These are phyloP conservation scores for Hyla sarda DNA, from an alignment of 2,113 vertebrate genomes.

Conservation along the genomic window DNA sequence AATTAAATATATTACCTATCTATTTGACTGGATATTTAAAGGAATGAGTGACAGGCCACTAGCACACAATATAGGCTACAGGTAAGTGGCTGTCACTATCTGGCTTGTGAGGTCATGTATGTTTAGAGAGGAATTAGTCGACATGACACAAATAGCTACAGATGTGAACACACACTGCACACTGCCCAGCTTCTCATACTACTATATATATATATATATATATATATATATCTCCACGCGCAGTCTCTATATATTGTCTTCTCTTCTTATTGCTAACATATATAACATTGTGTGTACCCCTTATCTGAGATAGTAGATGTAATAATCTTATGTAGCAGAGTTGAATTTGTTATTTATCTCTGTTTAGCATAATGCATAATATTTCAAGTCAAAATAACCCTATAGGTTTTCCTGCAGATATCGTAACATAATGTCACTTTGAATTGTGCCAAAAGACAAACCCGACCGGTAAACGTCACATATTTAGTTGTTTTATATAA, in stretches of 20 bases:
- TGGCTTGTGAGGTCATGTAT: constrained; percentile 15
- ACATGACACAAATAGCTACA: constrained; percentile 33
- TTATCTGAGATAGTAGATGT: too few relatives aligned
- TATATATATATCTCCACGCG: neutral
- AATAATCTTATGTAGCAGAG: neutral
- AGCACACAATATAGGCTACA: neutral
- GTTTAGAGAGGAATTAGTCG: constrained; percentile 23
- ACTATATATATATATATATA: neutral
- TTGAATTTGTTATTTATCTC: neutral
- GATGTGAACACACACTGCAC: neutral
- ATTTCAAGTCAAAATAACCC: neutral
- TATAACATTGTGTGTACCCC: neutral
- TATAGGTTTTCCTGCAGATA: neutral
- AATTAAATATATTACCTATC: neutral
- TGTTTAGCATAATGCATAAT: neutral
- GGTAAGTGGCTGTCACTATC: constrained; percentile 24
- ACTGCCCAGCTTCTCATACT: neutral
- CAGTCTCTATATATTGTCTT: neutral
- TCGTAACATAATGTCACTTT: neutral
- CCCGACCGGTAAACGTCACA: too few relatives aligned
- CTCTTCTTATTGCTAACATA: neutral
- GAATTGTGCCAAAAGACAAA: neutral
- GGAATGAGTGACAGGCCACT: neutral
- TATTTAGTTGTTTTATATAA: neutral
- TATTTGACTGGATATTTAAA: neutral